phyloP scores from a whole-genome alignment of 1,140 invertebrate genomes.

The Pseudomyrmex gracilis region DNA sequence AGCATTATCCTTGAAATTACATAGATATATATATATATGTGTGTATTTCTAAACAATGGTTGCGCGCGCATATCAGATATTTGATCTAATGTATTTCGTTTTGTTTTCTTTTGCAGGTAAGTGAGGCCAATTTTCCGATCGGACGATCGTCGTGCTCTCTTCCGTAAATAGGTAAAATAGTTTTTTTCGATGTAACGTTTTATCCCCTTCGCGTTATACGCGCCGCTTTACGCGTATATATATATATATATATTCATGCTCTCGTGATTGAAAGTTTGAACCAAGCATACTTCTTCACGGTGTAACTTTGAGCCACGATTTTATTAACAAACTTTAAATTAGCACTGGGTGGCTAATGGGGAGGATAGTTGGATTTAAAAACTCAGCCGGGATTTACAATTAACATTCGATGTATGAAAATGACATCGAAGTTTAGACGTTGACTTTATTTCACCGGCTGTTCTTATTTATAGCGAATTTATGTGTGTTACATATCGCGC shows the following conservation, averaged over 20 bases:
- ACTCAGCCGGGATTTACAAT: not conserved
- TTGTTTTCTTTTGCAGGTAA: conserved; percentile 31
- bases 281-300: not conserved
- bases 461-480: conserved; percentile 43
- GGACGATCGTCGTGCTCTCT: not conserved
- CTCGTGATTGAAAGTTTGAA: not conserved
- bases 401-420: conserved; percentile 4
- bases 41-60: not conserved
- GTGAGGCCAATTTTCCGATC: not conserved
- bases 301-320: not conserved
- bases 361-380: conserved; percentile 5
- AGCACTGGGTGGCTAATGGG: not conserved
- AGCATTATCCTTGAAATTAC: no score
- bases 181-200: not conserved
- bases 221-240: not conserved
- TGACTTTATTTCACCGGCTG: conserved; percentile 1
- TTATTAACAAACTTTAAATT: conserved; percentile 25
- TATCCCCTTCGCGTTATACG: no score
- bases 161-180: conserved; percentile 14
- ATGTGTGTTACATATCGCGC: not conserved
- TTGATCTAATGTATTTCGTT: conserved; percentile 13
- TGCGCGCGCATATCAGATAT: not conserved
- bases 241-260: not conserved
- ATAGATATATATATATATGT: no score
- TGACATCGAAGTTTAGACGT: not conserved